Percentiles rank a stretch among this genome's conserved stretches.
phyloP scores from a whole-genome alignment of 2,113 vertebrate genomes.

The Scomber scombrus region DNA sequence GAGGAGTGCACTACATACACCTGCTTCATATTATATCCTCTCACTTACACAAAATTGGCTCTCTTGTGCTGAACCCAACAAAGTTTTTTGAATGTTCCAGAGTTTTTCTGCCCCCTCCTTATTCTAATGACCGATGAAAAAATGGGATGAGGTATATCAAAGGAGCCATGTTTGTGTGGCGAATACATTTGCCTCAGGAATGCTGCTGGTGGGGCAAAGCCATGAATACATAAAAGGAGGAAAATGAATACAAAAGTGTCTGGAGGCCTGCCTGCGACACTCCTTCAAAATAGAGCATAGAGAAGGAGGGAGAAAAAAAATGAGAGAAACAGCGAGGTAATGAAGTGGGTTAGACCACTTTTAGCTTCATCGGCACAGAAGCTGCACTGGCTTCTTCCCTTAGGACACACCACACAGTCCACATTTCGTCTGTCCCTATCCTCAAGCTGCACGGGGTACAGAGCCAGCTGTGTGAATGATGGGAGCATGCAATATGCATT shows the following conservation, averaged over 20 bases:
- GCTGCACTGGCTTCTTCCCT: slow-evolving; percentile 21
- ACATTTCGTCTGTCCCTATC: slow-evolving; percentile 27
- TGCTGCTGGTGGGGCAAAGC: slow-evolving; percentile 51
- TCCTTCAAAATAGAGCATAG: slow-evolving; percentile 55
- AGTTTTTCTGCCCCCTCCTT: background rate
- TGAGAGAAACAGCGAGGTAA: slow-evolving; percentile 52
- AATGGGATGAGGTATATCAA: slow-evolving; percentile 71
- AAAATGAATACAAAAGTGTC: slow-evolving; percentile 73
- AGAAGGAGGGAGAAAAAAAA: slow-evolving; percentile 42
- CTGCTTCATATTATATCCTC: background rate
- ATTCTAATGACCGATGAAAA: slow-evolving; percentile 76
- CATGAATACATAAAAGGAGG: slow-evolving; percentile 79
- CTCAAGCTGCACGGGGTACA: slow-evolving; percentile 9
- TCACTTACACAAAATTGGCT: slow-evolving; percentile 11
- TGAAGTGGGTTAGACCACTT: slow-evolving; percentile 64
- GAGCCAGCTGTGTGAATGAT: slow-evolving; percentile 46
- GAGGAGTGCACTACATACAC: background rate
- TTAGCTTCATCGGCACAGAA: slow-evolving; percentile 36
- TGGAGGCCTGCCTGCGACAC: slow-evolving; percentile 53
- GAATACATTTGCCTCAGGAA: slow-evolving; percentile 69
- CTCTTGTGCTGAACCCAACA: slow-evolving; percentile 32
- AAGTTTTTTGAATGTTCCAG: slow-evolving; percentile 42
- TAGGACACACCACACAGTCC: slow-evolving; percentile 35
- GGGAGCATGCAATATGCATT: slow-evolving; percentile 23
- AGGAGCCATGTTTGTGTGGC: slow-evolving; percentile 67